A percentile compares a stretch with the other conserved stretches of the same genome.
Evolutionary conservation across 2,113 vertebrate species (phyloP).

Genomic region (Eclectus roratus): DNA sequence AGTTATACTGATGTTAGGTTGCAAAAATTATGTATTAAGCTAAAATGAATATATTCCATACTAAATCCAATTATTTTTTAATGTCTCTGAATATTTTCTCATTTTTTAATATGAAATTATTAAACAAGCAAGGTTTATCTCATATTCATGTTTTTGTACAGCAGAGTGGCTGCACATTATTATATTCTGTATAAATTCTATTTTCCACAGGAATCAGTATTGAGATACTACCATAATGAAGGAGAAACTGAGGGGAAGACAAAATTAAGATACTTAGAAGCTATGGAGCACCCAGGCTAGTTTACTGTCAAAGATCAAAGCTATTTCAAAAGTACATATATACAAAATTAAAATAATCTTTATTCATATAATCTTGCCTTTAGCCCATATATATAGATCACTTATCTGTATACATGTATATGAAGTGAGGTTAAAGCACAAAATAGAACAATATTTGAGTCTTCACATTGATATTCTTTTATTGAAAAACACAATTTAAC

Average conservation of each 20-base stretch:
- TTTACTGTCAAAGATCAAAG: neutral
- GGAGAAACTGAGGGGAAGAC: neutral
- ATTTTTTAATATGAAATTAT: neutral
- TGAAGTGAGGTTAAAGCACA: neutral
- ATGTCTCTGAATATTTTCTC: neutral
- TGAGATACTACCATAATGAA: neutral
- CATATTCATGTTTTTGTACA: neutral
- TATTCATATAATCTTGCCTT: neutral
- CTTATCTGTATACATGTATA: neutral
- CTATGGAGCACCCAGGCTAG: neutral
- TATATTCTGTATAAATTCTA: neutral
- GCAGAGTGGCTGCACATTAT: neutral
- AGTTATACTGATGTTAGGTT: neutral
- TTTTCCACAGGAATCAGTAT: neutral
- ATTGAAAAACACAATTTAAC: neutral
- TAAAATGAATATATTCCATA: neutral
- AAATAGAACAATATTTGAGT: neutral
- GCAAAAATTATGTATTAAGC: neutral
- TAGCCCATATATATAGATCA: neutral
- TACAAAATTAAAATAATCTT: neutral
- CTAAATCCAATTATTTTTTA: neutral
- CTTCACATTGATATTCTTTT: neutral
- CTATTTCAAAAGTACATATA: rapidly evolving
- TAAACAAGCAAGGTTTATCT: neutral
- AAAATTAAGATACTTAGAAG: neutral